Base-by-base conservation (phyloP, 2,113 vertebrate genomes). In the Neogobius melanostomus region DNA sequence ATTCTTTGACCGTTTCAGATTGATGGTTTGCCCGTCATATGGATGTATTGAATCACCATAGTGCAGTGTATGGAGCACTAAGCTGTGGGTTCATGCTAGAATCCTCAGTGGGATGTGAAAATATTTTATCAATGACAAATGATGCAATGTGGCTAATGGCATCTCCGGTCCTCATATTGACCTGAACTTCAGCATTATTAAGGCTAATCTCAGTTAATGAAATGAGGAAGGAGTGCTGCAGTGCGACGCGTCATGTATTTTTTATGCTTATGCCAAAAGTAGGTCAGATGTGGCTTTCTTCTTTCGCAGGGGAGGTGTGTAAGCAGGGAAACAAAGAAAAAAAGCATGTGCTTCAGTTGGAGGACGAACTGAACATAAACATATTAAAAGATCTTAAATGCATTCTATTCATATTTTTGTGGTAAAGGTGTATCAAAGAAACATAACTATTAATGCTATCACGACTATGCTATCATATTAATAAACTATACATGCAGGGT, bases 281-380 rank as follows among this genome's bases (percentile, higher is more conserved):
- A 68, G 68, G 71, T 82, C 68, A 69, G 11, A 63, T 71, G 45
- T 56, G 21, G 47, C 43, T 70, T 60, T 44, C 21, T 60, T 60
- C 57, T n/a, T 60, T 60, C 15, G 14, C 42, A 61, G 17, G 43
- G 54, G 54, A 43, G 11, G 21, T 48, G 5, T 64, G 48, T 63
- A 54, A 57, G 11, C 46, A 63, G 43, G 57, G 69, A 36, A 43
- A 57, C 17, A 51, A 9, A 64, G 68, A 57, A 59, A 64, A 66
- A 59, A 64, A 66, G 51, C 59, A 42, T 6, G 16, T 36, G 6
- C 48, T 62, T n/a, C 46, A n/a, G 59, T 10, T 42, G 36, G 4
- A n/a, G n/a, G 44, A 28, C 45, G n/a, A 62, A 45, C 52, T 44
- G 43, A 44, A n/a, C 7, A 9, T 61, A 44, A n/a, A 61, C 44